Conservation (phyloP, 2,113 vertebrate genomes). For the Cynocephalus volans region DNA sequence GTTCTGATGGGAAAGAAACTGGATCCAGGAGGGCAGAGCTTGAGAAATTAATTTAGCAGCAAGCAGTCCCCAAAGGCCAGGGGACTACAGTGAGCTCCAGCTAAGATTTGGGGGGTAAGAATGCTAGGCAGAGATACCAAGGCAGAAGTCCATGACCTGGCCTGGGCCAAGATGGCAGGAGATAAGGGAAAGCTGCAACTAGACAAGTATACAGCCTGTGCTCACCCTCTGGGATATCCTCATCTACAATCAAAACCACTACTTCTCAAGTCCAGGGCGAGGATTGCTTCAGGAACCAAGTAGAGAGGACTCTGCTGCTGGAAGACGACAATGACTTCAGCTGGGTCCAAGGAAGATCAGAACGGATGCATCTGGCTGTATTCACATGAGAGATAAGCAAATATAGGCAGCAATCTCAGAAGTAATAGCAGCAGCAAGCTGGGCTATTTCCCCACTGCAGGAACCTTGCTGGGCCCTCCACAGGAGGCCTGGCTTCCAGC, state of each 20-base stretch:
- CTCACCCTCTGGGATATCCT: not conserved
- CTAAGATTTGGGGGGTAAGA: not conserved
- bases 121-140: not conserved
- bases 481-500: constrained; percentile 41
- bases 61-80: not conserved
- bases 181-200: not conserved
- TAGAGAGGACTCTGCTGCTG: not conserved
- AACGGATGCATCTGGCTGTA: not conserved
- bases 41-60: not conserved
- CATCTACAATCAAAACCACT: not conserved
- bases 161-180: not conserved
- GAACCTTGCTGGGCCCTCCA: not conserved
- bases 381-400: not conserved
- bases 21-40: not conserved
- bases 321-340: not conserved
- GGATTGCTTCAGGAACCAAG: not conserved
- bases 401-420: not conserved
- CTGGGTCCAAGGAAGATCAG: not conserved
- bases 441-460: not conserved
- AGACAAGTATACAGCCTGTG: not conserved
- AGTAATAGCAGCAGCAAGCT: not conserved
- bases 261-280: not conserved
- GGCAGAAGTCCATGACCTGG: not conserved
- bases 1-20: not conserved
- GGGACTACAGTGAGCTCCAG: not conserved